Percentiles rank a stretch among this genome's conserved stretches.
Evolutionary conservation across 92 coral and sea anemone genomes (phyloP).

Genomic region (Plumapathes pennacea): DNA sequence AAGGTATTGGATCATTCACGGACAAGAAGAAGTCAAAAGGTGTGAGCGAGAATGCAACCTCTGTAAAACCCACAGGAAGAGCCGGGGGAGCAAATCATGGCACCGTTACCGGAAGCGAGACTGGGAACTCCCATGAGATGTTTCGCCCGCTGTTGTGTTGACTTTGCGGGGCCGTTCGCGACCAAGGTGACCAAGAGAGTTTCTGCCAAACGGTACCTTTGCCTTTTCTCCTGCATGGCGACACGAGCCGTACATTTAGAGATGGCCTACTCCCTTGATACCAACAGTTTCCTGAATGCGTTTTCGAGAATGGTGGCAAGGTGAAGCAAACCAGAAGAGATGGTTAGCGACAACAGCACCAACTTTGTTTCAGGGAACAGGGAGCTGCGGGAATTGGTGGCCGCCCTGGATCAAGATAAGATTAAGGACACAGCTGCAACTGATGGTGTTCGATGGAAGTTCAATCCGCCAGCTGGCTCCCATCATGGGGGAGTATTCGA

Average conservation of each 20-base stretch:
- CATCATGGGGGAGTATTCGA: conserved; percentile 42
- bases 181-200: conserved; percentile 27
- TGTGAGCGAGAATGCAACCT: conserved; percentile 7
- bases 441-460: conserved; percentile 21
- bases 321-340: conserved; percentile 15
- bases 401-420: conserved; percentile 13
- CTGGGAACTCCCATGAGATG: conserved; percentile 32
- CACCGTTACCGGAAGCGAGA: conserved; percentile 17
- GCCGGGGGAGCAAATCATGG: conserved; percentile 17
- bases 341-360: not conserved
- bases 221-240: conserved; percentile 24
- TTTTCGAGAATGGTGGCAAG: conserved; percentile 10
- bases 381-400: not conserved
- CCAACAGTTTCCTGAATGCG: conserved; percentile 13
- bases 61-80: conserved; percentile 15
- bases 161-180: conserved; percentile 21
- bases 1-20: conserved; percentile 54
- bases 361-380: not conserved
- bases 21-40: conserved; percentile 41
- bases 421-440: conserved; percentile 7
- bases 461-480: conserved; percentile 34
- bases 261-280: conserved; percentile 6
- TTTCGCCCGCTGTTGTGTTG: conserved; percentile 18
- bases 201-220: conserved; percentile 13
- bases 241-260: conserved; percentile 23